Conservation (phyloP, 2,888 invertebrate genomes). For the Sthenelais limicola region DNA sequence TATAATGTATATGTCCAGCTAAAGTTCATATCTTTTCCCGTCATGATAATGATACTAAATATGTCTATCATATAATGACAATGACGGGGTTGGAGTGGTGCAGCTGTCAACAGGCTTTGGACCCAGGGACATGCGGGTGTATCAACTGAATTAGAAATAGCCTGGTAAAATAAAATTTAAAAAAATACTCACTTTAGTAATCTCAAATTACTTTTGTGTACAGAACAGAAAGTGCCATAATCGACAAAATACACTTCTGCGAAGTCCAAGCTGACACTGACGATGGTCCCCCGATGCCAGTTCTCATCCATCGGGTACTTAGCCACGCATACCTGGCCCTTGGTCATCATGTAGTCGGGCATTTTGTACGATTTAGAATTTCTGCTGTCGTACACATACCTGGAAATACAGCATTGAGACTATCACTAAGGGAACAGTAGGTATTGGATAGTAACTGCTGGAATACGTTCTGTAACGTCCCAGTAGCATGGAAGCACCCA, state of each 20-base stretch:
- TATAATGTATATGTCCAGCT: no score
- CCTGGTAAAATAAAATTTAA: no score
- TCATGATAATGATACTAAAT: no score
- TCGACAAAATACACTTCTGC: conserved; percentile 38
- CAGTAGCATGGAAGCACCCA: no score
- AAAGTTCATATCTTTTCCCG: no score
- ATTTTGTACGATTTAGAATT: not conserved
- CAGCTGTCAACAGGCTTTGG: no score
- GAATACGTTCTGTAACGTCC: no score
- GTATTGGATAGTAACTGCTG: no score
- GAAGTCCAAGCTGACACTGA: not conserved
- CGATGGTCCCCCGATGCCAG: conserved; percentile 32
- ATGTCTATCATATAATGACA: no score
- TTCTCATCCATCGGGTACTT: conserved; percentile 8
- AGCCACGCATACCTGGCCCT: not conserved
- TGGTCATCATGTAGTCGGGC: conserved; percentile 10
- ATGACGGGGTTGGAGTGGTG: no score
- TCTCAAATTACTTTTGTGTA: conserved; percentile 55
- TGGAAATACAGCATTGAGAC: no score
- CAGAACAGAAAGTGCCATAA: conserved; percentile 57
- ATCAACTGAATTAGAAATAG: not conserved
- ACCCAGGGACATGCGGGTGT: conserved; percentile 4
- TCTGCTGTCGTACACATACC: conserved; percentile 12
- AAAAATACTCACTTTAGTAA: conserved; percentile 59
- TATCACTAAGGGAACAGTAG: no score